These are phyloP conservation scores for Platorchestia sp. DNA, from an alignment of 1,140 invertebrate species.

Conservation along the genomic window DNA sequence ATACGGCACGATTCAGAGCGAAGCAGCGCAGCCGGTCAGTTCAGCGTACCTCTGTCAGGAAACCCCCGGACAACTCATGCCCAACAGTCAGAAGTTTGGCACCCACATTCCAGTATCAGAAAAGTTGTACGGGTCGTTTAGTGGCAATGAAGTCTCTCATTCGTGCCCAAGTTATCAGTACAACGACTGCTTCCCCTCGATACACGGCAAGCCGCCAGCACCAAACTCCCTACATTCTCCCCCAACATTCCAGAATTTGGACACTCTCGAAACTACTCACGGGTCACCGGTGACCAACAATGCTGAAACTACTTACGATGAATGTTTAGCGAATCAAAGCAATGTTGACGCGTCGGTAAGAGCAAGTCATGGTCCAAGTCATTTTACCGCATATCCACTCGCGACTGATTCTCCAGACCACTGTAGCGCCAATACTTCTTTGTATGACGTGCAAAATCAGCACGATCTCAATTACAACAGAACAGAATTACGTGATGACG, in stretches of 20 bases:
- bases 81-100: neutral
- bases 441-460: neutral
- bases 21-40: neutral
- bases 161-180: slow-evolving; percentile 37
- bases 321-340: neutral
- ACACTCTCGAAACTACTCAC: slow-evolving; percentile 32
- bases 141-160: neutral
- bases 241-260: slow-evolving; percentile 45
- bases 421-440: neutral
- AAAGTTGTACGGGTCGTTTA: neutral
- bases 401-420: neutral
- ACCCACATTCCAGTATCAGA: neutral
- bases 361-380: neutral
- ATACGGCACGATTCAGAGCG: neutral
- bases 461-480: neutral
- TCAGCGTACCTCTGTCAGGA: neutral
- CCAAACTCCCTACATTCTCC: neutral
- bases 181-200: slow-evolving; percentile 29
- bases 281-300: neutral
- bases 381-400: neutral
- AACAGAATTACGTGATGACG: neutral
- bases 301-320: neutral
- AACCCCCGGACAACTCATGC: neutral
- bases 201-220: neutral
- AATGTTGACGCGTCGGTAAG: neutral